phyloP scores from a whole-genome alignment of 2,888 invertebrate species.

The Rotaria socialis region DNA sequence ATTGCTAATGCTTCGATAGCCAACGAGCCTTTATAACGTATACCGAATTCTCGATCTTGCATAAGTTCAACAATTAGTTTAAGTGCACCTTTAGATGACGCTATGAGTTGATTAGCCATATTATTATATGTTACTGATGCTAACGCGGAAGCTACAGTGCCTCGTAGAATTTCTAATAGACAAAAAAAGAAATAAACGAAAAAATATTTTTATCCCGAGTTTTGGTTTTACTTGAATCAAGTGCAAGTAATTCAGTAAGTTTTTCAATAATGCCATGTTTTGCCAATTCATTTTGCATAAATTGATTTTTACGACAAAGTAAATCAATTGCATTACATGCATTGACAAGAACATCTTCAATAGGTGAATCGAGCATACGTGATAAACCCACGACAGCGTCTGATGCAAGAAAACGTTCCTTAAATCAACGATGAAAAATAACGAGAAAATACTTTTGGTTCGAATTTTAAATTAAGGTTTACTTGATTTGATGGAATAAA shows the following conservation, averaged over 20 bases:
- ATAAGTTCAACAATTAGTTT: slow-evolving; percentile 58
- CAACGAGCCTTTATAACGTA: slow-evolving; percentile 58
- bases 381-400: not conserved
- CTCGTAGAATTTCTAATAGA: slow-evolving; percentile 54
- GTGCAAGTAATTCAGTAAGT: slow-evolving; percentile 57
- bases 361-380: slow-evolving; percentile 40
- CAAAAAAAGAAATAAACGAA: not conserved
- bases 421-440: not conserved
- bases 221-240: slow-evolving; percentile 52
- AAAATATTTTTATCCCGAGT: too few relatives aligned
- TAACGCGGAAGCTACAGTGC: slow-evolving; percentile 57
- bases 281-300: slow-evolving; percentile 55
- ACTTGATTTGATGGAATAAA: slow-evolving; percentile 45
- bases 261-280: slow-evolving; percentile 54
- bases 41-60: slow-evolving; percentile 53
- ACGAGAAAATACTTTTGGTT: too few relatives aligned
- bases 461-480: not conserved
- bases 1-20: slow-evolving; percentile 57
- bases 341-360: slow-evolving; percentile 58
- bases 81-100: slow-evolving; percentile 40
- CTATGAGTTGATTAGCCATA: slow-evolving; percentile 43
- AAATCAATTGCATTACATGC: slow-evolving; percentile 58
- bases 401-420: slow-evolving; percentile 28
- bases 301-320: slow-evolving; percentile 52
- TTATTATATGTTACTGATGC: slow-evolving; percentile 52